Evolutionary conservation across 2,113 vertebrate species (phyloP).

Genomic region (Saimiri boliviensis): DNA sequence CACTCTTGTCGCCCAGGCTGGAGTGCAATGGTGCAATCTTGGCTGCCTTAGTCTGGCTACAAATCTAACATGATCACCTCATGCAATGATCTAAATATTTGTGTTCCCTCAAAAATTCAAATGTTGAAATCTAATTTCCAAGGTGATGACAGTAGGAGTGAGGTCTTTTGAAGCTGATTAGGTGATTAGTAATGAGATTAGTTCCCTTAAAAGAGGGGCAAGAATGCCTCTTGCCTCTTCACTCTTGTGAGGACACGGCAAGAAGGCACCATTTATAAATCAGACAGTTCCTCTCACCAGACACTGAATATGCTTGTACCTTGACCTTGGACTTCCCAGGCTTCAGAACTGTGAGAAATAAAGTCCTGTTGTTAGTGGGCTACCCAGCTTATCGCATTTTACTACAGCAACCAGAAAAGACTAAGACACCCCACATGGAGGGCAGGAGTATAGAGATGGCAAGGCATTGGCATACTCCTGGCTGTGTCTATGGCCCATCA

Average conservation of each 20-base stretch:
- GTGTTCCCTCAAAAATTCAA: not conserved
- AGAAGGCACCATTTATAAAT: not conserved
- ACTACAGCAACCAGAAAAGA: not conserved
- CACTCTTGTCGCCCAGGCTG: too few relatives aligned
- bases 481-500: rapidly evolving
- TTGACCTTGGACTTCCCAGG: not conserved
- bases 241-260: not conserved
- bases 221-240: not conserved
- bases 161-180: not conserved
- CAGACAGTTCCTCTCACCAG: not conserved
- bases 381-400: not conserved
- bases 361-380: not conserved
- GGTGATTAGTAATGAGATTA: not conserved
- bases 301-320: not conserved
- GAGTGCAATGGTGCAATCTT: too few relatives aligned
- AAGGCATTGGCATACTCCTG: not conserved
- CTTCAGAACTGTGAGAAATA: not conserved
- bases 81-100: not conserved
- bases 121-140: not conserved
- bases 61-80: not conserved
- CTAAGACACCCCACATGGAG: rapidly evolving
- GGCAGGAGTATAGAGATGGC: rapidly evolving
- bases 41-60: not conserved
- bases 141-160: not conserved
- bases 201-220: not conserved